phyloP scores from a whole-genome alignment of 2,797 vertebrate species.

The Poeciliopsis turneri region DNA sequence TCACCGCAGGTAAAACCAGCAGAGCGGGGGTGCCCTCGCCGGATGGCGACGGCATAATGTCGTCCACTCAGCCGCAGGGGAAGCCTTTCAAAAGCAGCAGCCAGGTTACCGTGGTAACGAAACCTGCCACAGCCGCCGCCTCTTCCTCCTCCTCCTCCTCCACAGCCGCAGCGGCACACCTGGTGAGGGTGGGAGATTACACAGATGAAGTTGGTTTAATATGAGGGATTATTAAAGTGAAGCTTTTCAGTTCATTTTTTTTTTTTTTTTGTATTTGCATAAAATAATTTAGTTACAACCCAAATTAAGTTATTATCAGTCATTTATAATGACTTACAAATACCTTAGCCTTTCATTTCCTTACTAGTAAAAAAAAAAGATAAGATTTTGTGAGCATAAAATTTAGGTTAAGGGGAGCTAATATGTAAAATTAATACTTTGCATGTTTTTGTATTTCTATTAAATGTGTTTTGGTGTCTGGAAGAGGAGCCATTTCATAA shows the following conservation, averaged over 20 bases:
- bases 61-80: conserved; percentile 85
- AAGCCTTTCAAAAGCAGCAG: conserved; percentile 84
- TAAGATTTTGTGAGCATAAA: not conserved
- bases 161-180: conserved; percentile 81
- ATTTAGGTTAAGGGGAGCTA: not conserved
- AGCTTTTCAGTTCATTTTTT: not conserved
- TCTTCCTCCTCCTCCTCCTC: conserved; percentile 61
- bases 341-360: not conserved
- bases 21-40: conserved; percentile 58
- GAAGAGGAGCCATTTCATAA: no score
- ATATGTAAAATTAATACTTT: no score
- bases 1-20: conserved; percentile 66
- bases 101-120: conserved; percentile 85
- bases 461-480: no score
- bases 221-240: not conserved
- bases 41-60: conserved; percentile 78
- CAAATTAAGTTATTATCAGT: not conserved
- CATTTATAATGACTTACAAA: not conserved
- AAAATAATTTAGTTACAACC: no score
- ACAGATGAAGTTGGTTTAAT: not conserved
- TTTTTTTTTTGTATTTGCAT: no score
- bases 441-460: no score
- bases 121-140: conserved; percentile 83
- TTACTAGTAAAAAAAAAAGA: not conserved
- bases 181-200: conserved; percentile 73